Base-by-base conservation (phyloP, 2,113 vertebrate species). In the Synchiropus splendidus region DNA sequence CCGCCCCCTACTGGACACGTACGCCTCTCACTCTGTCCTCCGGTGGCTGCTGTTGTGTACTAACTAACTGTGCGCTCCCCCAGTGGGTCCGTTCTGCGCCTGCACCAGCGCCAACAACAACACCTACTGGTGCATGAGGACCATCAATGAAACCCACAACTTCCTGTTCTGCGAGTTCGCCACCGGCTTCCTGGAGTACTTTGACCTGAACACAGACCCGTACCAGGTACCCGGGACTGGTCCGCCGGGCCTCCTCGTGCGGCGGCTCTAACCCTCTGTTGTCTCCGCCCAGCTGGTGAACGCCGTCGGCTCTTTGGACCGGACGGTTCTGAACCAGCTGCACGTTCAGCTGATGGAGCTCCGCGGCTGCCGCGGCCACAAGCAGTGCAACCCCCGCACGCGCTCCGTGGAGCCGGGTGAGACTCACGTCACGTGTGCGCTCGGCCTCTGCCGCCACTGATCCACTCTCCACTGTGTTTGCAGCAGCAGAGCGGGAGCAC, bases 71-170 rank as follows among this genome's bases (percentile, higher is more conserved):
- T 27, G 21, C 8, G 21, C 21, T 13, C 18, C 37, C 37, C 48
- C 78, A 98, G 94, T 97, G 89, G 94, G 94, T 38, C 89, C 94
- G 2, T 98, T 98, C 87, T 97, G 94, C 58, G 94, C 94, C 27
- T 98, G 94, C 74, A 98, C 94, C 61, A 98, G 93, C 35, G 94
- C 94, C 83, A 98, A 97, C 79, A 98, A 98, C 62, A 98, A 97
- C 77, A 98, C 94, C 0, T 98, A 98, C 75, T 98, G 93, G 92
- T 98, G 94, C 72, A 69, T 97, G 55, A 87, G 94, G 83, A 97
- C 93, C 46, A 90, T 97, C 81, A 98, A 97, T 1, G 92, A 92
- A 77, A 98, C 91, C 4, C 93, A 98, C 83, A 98, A 98, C 67
- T 97, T 97, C 80, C 86, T 98, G 53, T 98, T 98, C 67, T 98